Percentiles rank a stretch among this genome's conserved stretches.
phyloP scores from a whole-genome alignment of 2,888 invertebrate genomes.

The Heterodera filipjevi region DNA sequence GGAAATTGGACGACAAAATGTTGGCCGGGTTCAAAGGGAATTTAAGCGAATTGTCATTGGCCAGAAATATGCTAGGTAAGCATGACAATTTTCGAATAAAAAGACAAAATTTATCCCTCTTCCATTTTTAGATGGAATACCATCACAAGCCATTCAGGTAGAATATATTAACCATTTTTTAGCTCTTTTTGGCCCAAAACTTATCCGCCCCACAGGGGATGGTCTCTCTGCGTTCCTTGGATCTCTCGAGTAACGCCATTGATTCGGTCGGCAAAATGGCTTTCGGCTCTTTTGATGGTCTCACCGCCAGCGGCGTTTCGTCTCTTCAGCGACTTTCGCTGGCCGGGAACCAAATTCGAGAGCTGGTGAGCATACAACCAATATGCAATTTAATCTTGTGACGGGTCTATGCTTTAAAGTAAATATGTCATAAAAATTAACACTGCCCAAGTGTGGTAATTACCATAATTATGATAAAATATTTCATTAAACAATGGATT shows the following conservation, averaged over 20 bases:
- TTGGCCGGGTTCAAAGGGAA: conserved; percentile 50
- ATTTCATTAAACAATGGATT: too few species aligned
- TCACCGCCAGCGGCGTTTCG: conserved; percentile 38
- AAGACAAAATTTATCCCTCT: not conserved
- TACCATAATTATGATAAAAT: too few species aligned
- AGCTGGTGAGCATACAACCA: conserved; percentile 32
- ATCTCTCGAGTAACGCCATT: conserved; percentile 64
- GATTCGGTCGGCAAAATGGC: conserved; percentile 48
- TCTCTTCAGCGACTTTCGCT: conserved; percentile 53
- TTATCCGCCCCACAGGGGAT: conserved; percentile 43
- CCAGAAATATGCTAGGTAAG: conserved; percentile 70
- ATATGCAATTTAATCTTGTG: conserved; percentile 25
- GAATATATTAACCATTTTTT: not conserved
- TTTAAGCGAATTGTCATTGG: conserved; percentile 69
- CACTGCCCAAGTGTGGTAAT: too few species aligned
- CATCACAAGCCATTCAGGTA: conserved; percentile 16
- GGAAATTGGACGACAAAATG: conserved; percentile 67
- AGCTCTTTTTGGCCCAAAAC: not conserved
- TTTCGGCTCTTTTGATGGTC: conserved; percentile 49
- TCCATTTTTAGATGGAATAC: conserved; percentile 7
- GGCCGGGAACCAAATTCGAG: conserved; percentile 50
- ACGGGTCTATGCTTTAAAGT: too few species aligned
- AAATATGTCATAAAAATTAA: too few species aligned
- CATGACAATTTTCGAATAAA: not conserved
- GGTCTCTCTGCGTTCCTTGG: conserved; percentile 71